Evolutionary conservation across 35 echinoderm and acorn worm genomes (phyloP), one percentile per base, ranked within the genome.

Genomic region (Eucidaris tribuloides): DNA sequence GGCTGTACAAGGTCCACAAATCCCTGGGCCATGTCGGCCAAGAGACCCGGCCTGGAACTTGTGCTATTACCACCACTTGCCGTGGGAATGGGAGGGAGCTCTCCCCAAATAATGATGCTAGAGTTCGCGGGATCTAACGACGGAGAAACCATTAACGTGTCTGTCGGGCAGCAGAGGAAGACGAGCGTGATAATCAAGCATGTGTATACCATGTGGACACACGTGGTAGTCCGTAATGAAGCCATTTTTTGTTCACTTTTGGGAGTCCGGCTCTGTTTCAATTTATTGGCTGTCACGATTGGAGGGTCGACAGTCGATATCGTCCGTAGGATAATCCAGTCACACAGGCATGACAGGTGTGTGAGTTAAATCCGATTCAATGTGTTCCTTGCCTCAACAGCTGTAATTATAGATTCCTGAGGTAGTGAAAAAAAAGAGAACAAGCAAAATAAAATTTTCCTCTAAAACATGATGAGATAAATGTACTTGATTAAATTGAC

Each of bases 211-310:
- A 40, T 22, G 24, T 24, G 18, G 44, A 38, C 15, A 40, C 41
- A 44, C 28, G 7, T 74, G 29, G 28, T 74, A 74, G 68, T 74
- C 68, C 68, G 68, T 15, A 74, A 43, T 44, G 40, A 6, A 41
- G 68, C 68, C 68, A 74, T 74, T 44, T n/a, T 74, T 33, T 74
- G 37, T n/a, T n/a, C n/a, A n/a, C n/a, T n/a, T n/a, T n/a, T n/a
- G n/a, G n/a, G n/a, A n/a, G n/a, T n/a, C n/a, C n/a, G n/a, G n/a
- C n/a, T n/a, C n/a, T n/a, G n/a, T n/a, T n/a, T n/a, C n/a, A n/a
- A n/a, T n/a, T n/a, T n/a, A n/a, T n/a, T n/a, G n/a, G n/a, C n/a
- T n/a, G n/a, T n/a, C n/a, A n/a, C n/a, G n/a, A n/a, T n/a, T n/a
- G n/a, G n/a, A n/a, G n/a, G n/a, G n/a, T n/a, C n/a, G n/a, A n/a